Base-by-base conservation (phyloP, 64 coral and sea anemone species). In the Montipora foliosa region DNA sequence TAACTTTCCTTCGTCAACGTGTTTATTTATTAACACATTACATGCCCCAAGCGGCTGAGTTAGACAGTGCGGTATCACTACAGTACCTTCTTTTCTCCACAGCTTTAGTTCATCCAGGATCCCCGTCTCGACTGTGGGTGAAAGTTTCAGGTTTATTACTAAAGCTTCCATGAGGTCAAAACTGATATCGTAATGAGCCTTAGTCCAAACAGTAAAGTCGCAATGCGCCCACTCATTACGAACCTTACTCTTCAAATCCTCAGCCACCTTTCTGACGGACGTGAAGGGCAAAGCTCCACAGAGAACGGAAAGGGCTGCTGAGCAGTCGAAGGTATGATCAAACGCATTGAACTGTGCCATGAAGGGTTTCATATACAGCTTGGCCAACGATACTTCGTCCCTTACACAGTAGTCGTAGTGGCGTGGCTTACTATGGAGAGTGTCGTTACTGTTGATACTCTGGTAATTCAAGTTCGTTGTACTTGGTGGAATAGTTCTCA, bases 311-410 rank as follows among this genome's bases (percentile, higher is more conserved):
- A 71, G 68, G 5, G 68, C 68, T 24, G 68, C 68, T 71, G 19
- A 71, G 21, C 10, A 71, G 19, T 71, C 68, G 8, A 71, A 71
- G 17, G 68, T 21, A n/a, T 71, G 68, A 21, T 71, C 68, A 71
- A 71, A 71, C 4, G 68, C 68, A 9, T 71, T 71, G 8, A 71
- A 71, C 17, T 24, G 68, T 21, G 68, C 68, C 68, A 71, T 71
- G 20, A 71, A 71, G 0, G 68, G 68, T 71, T 71, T 71, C 68
- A 71, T 71, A 21, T 15, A 71, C 17, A 71, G 20, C 68, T 71
- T 71, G 68, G 68, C 68, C 68, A 24, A 71, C 10, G 68, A 71
- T 71, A 71, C 68, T 71, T 71, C 68, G 20, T 71, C 68, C 68
- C 14, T 71, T n/a, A 71, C 68, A 71, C 68, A 71, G 20, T 71